phyloP scores from a whole-genome alignment of 2,888 invertebrate species.

The Ophion costatus region DNA sequence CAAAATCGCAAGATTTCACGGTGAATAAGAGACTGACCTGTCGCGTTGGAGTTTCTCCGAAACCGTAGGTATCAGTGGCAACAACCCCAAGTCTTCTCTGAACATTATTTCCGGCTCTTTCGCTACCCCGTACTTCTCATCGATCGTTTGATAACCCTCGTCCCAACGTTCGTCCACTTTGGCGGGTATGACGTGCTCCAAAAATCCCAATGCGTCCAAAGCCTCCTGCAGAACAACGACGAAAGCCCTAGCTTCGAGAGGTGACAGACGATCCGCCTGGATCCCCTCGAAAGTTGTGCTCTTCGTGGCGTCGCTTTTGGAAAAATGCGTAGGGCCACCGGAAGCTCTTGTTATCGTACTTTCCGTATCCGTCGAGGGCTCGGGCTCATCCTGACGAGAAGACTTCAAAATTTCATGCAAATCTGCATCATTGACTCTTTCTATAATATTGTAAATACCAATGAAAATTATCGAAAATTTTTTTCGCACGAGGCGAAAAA shows the following conservation, averaged over 20 bases:
- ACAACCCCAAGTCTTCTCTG: conserved; percentile 68
- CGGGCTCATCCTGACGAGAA: conserved; percentile 27
- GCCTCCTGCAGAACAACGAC: conserved; percentile 70
- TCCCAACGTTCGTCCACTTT: conserved; percentile 70
- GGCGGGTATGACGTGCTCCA: conserved; percentile 71
- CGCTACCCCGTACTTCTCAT: conserved; percentile 68
- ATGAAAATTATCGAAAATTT: neutral
- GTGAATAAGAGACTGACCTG: conserved; percentile 66
- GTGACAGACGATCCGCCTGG: conserved; percentile 57
- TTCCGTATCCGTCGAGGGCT: conserved; percentile 29
- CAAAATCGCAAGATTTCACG: neutral
- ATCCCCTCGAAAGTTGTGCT: conserved; percentile 68
- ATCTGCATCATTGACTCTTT: neutral
- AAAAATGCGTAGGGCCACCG: conserved; percentile 45
- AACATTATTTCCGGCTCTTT: conserved; percentile 69
- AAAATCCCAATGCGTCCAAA: conserved; percentile 68
- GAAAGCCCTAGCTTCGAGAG: conserved; percentile 69
- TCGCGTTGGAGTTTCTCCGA: conserved; percentile 74
- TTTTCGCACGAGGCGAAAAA: neutral
- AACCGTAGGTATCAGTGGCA: conserved; percentile 63
- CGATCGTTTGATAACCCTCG: conserved; percentile 65
- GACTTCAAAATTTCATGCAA: neutral
- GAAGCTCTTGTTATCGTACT: conserved; percentile 7
- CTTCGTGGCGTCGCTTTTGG: conserved; percentile 70
- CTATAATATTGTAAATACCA: no score